Percentiles rank a stretch among this genome's conserved stretches.
Evolutionary conservation across 2,888 invertebrate species (phyloP).

Genomic region (Cephalotes varians): DNA sequence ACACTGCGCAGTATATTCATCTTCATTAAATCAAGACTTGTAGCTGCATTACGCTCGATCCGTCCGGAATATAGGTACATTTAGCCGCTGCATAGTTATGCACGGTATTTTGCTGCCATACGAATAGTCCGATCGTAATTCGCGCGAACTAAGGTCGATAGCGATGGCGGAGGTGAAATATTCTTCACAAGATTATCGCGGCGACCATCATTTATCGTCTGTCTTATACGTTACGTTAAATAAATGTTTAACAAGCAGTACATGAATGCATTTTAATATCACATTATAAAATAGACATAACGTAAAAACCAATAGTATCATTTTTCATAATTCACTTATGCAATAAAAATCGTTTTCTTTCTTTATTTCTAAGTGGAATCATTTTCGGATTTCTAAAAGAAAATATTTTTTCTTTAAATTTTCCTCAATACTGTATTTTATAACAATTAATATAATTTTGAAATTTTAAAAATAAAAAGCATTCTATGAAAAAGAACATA

Average conservation of each 20-base stretch:
- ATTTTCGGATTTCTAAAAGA: neutral
- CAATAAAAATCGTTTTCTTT: too few relatives aligned
- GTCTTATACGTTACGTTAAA: constrained; percentile 9
- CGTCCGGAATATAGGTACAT: constrained; percentile 25
- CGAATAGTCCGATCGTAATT: constrained; percentile 21
- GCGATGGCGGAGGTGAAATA: constrained; percentile 3
- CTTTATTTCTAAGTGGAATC: too few relatives aligned
- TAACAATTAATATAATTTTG: neutral
- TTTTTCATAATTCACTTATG: neutral
- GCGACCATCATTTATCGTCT: constrained; percentile 18
- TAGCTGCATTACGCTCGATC: neutral
- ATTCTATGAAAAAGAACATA: neutral
- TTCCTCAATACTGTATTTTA: neutral
- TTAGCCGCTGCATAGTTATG: constrained; percentile 3
- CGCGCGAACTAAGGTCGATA: constrained; percentile 23
- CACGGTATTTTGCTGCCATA: constrained; percentile 13
- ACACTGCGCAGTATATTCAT: constrained; percentile 14
- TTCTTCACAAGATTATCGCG: constrained; percentile 7
- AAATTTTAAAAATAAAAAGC: neutral
- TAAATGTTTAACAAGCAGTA: constrained; percentile 4
- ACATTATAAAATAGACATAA: neutral
- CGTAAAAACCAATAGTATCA: neutral
- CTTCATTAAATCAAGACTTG: constrained; percentile 6
- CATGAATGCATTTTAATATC: constrained; percentile 1
- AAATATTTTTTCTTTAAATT: neutral